Evolutionary conservation across 2,113 vertebrate species (phyloP).

Genomic region (Physeter macrocephalus): DNA sequence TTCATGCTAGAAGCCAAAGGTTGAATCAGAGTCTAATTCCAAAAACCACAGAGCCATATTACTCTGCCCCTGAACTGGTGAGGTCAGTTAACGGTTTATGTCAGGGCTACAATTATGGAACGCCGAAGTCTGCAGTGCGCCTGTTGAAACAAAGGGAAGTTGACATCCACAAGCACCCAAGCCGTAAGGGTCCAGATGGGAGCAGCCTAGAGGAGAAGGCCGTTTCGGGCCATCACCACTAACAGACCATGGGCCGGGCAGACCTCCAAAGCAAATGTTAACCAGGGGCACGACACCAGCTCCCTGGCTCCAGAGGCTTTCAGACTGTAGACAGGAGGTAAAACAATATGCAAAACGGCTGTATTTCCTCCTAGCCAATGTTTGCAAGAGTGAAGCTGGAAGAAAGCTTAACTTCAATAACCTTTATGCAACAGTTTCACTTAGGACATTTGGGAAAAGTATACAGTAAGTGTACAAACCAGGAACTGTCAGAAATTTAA

Average conservation of each 20-base stretch:
- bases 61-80: neutral
- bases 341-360: neutral
- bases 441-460: neutral
- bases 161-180: neutral
- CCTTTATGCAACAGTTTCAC: neutral
- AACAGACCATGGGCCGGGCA: neutral
- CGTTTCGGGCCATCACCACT: neutral
- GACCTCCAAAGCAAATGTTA: neutral
- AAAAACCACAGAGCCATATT: neutral
- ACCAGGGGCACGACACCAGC: neutral
- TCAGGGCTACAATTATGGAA: neutral
- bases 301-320: neutral
- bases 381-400: neutral
- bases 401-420: neutral
- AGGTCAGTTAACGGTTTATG: neutral
- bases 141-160: neutral
- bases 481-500: neutral
- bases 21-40: neutral
- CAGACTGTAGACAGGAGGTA: neutral
- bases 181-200: neutral
- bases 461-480: neutral
- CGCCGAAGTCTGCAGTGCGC: neutral
- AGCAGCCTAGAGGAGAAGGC: neutral
- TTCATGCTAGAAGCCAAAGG: conserved; percentile 8
- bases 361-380: neutral